Evolutionary conservation across 2,888 invertebrate genomes (phyloP).

Genomic region (Tineola bisselliella): DNA sequence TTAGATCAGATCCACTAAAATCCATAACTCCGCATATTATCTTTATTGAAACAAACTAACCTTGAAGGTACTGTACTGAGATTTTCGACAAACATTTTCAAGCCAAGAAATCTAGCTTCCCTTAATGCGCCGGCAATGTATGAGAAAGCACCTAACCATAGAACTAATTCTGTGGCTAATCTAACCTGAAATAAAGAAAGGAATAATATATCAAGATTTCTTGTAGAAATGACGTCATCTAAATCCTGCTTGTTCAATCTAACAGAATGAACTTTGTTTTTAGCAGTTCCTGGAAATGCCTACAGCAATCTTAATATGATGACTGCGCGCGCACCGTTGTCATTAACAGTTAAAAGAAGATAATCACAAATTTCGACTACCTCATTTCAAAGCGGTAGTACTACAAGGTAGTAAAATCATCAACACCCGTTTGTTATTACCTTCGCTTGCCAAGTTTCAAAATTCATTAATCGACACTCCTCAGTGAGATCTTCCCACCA

Average conservation of each 20-base stretch:
- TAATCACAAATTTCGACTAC: too few relatives aligned
- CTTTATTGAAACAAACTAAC: constrained; percentile 23
- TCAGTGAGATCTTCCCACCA: constrained; percentile 79
- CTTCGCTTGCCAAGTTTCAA: constrained; percentile 68
- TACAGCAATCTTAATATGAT: too few relatives aligned
- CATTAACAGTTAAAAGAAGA: too few relatives aligned
- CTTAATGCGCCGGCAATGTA: constrained; percentile 86
- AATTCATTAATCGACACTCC: constrained; percentile 76
- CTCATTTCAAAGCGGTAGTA: too few relatives aligned
- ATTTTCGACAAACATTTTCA: constrained; percentile 94
- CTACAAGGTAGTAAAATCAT: too few relatives aligned
- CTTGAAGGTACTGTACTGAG: constrained; percentile 74
- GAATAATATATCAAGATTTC: too few relatives aligned
- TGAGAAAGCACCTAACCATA: constrained; percentile 83
- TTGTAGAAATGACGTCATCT: too few relatives aligned
- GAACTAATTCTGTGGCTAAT: constrained; percentile 78
- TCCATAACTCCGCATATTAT: background rate
- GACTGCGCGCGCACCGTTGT: too few relatives aligned
- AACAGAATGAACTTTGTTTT: too few relatives aligned
- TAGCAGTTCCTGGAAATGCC: too few relatives aligned
- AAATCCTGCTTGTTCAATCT: too few relatives aligned
- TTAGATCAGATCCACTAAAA: too few relatives aligned
- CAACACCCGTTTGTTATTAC: constrained; percentile 29
- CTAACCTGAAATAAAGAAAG: constrained; percentile 62
- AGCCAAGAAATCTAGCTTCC: constrained; percentile 91